Base-by-base conservation (phyloP, 2,888 invertebrate genomes). In the Tanypteryx hageni region DNA sequence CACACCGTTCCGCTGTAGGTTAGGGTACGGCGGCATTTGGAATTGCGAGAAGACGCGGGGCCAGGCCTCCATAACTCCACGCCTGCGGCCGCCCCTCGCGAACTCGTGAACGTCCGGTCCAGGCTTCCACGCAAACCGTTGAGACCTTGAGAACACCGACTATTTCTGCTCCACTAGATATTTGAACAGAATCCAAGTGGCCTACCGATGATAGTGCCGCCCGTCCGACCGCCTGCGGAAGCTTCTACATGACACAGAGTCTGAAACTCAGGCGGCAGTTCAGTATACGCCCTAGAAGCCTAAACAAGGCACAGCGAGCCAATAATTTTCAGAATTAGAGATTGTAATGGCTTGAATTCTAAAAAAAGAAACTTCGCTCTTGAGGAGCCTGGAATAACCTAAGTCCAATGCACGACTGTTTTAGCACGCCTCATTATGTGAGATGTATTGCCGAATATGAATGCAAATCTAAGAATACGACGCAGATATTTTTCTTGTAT, bases 81-180 rank as follows among this genome's bases (percentile, higher is more conserved):
- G 31, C 82, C 85, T 22, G 58, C 68, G 68, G 68, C 86, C 86
- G 86, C 86, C 86, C 64, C 14, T 76, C 76, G 76, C 83, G 83
- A 85, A 83, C 83, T 83, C 58, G 57, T 22, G n/a, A 56, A 59
- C 85, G 85, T 58, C 44, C 59, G 61, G 59, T 61, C 64, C 64
- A n/a, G 18, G 89, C 83, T 56, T 83, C 16, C 83, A 56, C 82
- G 13, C 83, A 82, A 27, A 82, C 82, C 82, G 82, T 44, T 10
- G 16, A 86, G 85, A 86, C 61, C 86, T 59, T 61, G 86, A 86
- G 89, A 89, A 56, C 89, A 68, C 89, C 16, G 89, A 89, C 89
- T 89, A 89, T 89, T 89, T 89, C 68, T 89, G 89, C 89, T 44
- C 89, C 10, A 86, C 86, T 86, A 86, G 64, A 89, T 89, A 68